Conservation (phyloP, 1,140 invertebrate species). For the Drosophila suzukii region DNA sequence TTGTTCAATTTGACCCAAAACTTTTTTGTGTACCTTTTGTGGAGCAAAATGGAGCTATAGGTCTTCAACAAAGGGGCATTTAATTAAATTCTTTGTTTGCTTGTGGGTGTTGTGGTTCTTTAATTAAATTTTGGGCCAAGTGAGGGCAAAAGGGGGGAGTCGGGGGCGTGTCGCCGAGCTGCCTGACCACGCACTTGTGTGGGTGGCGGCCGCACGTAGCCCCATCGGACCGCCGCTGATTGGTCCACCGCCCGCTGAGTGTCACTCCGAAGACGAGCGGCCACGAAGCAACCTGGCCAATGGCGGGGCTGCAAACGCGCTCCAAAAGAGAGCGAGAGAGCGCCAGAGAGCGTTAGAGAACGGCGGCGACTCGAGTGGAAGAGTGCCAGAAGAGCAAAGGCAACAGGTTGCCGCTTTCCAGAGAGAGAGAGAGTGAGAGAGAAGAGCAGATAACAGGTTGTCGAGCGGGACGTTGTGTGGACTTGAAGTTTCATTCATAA, state of each 20-base stretch:
- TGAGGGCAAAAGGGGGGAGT: too few species aligned
- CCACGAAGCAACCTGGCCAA: conserved; percentile 19
- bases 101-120: not conserved
- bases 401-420: conserved; percentile 28
- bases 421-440: not conserved
- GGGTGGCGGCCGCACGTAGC: not conserved
- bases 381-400: not conserved
- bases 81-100: not conserved
- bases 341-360: conserved; percentile 1
- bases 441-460: conserved; percentile 20
- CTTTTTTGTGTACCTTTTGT: not conserved
- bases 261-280: conserved; percentile 17
- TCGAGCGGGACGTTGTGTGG: conserved; percentile 4
- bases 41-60: not conserved
- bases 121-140: not conserved
- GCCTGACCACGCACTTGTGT: not conserved
- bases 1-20: too few species aligned
- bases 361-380: conserved; percentile 21
- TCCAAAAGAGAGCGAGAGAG: conserved; percentile 1
- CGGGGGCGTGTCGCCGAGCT: not conserved
- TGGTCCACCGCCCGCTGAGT: conserved; percentile 10
- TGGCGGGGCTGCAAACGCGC: not conserved
- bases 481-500: conserved; percentile 49
- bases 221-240: not conserved
- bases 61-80: not conserved